These are phyloP conservation scores for Antheraea yamamai DNA, from an alignment of 2,888 invertebrate species.

Conservation along the genomic window DNA sequence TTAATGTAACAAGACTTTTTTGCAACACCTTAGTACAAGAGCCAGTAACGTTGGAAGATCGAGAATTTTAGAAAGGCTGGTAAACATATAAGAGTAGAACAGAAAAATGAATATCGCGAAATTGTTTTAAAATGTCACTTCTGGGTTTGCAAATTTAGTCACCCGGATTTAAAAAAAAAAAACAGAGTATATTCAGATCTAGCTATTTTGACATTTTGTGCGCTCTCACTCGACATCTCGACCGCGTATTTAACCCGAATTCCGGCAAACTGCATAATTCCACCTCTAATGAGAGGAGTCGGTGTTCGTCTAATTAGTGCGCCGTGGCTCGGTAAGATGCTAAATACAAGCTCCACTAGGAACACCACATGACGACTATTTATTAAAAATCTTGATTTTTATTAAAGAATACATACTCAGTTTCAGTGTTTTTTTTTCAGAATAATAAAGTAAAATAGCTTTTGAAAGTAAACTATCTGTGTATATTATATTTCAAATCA, in stretches of 20 bases:
- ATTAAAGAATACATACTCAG: neutral
- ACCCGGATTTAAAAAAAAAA: neutral
- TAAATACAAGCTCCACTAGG: constrained; percentile 55
- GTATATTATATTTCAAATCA: no score
- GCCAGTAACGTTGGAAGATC: no score
- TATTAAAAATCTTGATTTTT: constrained; percentile 19
- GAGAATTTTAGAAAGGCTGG: no score
- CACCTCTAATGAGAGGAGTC: constrained; percentile 79
- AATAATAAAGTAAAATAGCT: no score
- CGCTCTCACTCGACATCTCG: constrained; percentile 35
- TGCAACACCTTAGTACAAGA: no score
- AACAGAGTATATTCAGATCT: neutral
- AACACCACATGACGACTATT: constrained; percentile 33
- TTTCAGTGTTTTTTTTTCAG: no score
- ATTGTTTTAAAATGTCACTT: neutral
- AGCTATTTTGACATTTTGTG: neutral
- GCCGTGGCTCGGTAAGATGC: constrained; percentile 71
- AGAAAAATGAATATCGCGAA: neutral
- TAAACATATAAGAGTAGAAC: neutral
- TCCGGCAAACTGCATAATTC: constrained; percentile 78
- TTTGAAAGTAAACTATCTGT: no score
- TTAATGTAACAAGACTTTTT: no score
- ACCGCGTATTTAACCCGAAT: constrained; percentile 77
- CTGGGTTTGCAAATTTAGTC: neutral
- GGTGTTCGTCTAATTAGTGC: constrained; percentile 78